Evolutionary conservation across 2,797 vertebrate species (phyloP).

Genomic region (Sphenopsis melanotis): DNA sequence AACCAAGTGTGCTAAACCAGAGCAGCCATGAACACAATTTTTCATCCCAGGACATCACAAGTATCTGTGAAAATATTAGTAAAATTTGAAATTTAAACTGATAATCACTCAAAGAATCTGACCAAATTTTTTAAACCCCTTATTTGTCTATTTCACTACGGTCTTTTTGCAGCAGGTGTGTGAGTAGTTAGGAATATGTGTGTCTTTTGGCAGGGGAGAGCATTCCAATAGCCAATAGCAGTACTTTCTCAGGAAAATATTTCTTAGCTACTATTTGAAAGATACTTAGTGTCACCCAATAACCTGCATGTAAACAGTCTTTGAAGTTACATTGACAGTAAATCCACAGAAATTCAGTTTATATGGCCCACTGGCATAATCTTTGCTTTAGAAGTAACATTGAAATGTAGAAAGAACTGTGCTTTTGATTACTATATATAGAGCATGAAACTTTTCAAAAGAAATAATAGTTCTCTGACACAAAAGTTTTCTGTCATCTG

Average conservation of each 20-base stretch:
- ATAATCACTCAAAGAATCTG: neutral
- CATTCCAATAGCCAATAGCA: neutral
- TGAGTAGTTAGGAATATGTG: neutral
- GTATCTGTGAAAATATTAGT: neutral
- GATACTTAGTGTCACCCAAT: neutral
- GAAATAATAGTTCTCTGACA: neutral
- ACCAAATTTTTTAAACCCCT: neutral
- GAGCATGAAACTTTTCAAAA: neutral
- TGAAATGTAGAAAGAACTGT: neutral
- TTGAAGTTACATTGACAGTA: neutral
- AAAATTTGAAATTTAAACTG: neutral
- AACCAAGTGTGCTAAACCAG: fast-evolving
- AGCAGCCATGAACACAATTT: neutral
- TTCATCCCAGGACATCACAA: fast-evolving
- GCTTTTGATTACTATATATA: neutral
- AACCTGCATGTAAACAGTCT: neutral
- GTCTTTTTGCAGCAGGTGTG: neutral
- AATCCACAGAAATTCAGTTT: neutral
- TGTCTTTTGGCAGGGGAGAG: neutral
- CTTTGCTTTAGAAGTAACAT: neutral
- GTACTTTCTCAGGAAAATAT: neutral
- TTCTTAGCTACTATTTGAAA: neutral
- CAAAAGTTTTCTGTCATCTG: neutral
- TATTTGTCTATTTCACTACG: neutral
- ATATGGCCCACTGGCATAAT: neutral